Conservation (phyloP, 2,888 invertebrate genomes). For the Colostygia pectinataria region DNA sequence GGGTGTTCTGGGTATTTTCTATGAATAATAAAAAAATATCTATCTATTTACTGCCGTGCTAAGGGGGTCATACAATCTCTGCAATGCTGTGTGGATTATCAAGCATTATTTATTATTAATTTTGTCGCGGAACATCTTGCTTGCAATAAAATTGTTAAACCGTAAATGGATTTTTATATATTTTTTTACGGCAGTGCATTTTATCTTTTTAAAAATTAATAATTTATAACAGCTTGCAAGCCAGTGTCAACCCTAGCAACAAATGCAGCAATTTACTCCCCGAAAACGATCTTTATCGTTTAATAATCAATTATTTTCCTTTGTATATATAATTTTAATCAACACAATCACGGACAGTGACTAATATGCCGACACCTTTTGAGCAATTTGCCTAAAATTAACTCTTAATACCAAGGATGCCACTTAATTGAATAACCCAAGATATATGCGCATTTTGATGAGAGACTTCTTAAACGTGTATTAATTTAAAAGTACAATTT, state of each 20-base stretch:
- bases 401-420: conserved; percentile 61
- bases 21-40: too few relatives aligned
- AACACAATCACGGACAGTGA: conserved; percentile 35
- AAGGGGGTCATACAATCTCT: too few relatives aligned
- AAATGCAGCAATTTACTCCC: conserved; percentile 22
- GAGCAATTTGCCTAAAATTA: conserved; percentile 63
- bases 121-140: too few relatives aligned
- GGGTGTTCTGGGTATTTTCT: too few relatives aligned
- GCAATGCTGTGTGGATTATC: too few relatives aligned
- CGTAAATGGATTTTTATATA: too few relatives aligned
- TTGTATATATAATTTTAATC: conserved; percentile 22
- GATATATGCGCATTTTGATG: conserved; percentile 39
- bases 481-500: conserved; percentile 34
- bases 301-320: conserved; percentile 31
- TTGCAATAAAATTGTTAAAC: too few relatives aligned
- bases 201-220: too few relatives aligned
- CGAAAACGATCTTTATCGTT: conserved; percentile 28
- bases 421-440: conserved; percentile 54
- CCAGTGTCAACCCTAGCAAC: neutral
- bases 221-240: too few relatives aligned
- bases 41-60: too few relatives aligned
- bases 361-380: conserved; percentile 50
- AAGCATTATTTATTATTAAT: too few relatives aligned
- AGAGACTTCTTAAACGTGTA: conserved; percentile 33
- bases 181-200: too few relatives aligned